phyloP scores from a whole-genome alignment of 2,113 vertebrate species.

The Urocolius indicus region DNA sequence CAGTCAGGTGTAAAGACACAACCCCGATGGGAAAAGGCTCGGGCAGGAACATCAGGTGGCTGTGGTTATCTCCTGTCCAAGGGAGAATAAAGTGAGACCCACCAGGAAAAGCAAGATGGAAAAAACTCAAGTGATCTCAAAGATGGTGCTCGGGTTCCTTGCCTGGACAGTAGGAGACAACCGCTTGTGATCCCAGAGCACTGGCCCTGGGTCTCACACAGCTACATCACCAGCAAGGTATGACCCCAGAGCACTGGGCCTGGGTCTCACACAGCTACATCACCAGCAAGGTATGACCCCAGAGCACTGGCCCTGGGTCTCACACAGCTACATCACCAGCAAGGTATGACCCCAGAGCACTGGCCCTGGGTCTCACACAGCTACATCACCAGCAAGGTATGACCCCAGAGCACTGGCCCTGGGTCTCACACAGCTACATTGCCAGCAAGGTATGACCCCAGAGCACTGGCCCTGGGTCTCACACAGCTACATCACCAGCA shows the following conservation, averaged over 20 bases:
- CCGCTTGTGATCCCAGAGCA: neutral
- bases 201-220: accelerated
- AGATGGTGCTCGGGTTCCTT: neutral
- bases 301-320: neutral
- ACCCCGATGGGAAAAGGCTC: neutral
- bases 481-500: accelerated
- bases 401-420: neutral
- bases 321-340: accelerated
- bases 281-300: too few relatives aligned
- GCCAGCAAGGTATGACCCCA: too few relatives aligned
- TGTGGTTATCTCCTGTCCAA: neutral
- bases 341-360: neutral
- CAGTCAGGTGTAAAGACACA: neutral
- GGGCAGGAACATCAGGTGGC: neutral
- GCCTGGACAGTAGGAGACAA: neutral
- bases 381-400: too few relatives aligned
- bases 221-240: neutral
- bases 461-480: neutral
- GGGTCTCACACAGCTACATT: accelerated
- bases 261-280: accelerated
- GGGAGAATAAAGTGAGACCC: neutral
- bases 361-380: neutral
- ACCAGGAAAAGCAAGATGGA: neutral
- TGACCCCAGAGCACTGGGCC: neutral
- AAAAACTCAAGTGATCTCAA: neutral